Percentiles rank a stretch among this genome's conserved stretches.
Evolutionary conservation across 2,888 invertebrate species (phyloP).

Genomic region (Augiades crinisus): DNA sequence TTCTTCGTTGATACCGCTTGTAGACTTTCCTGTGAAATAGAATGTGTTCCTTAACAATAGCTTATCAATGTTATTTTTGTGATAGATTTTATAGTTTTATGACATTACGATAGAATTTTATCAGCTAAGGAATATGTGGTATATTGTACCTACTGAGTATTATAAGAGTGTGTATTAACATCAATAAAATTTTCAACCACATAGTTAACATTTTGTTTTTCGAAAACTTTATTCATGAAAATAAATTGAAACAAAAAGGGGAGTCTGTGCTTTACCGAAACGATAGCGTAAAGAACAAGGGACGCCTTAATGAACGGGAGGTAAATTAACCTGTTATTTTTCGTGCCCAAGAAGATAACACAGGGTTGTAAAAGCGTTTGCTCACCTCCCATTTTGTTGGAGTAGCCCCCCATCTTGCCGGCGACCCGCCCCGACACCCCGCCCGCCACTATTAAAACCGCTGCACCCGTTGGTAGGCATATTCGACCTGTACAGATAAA

Average conservation of each 20-base stretch:
- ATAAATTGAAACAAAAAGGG: too few relatives aligned
- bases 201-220: too few relatives aligned
- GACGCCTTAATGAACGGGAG: neutral
- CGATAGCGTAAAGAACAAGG: too few relatives aligned
- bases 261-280: too few relatives aligned
- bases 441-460: constrained; percentile 64
- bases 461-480: constrained; percentile 51
- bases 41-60: neutral
- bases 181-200: too few relatives aligned
- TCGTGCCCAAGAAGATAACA: neutral
- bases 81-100: too few relatives aligned
- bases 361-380: neutral
- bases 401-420: constrained; percentile 89
- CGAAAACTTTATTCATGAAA: too few relatives aligned
- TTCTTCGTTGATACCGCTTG: constrained; percentile 92
- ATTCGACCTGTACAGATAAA: constrained; percentile 43
- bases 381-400: constrained; percentile 86
- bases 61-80: too few relatives aligned
- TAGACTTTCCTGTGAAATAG: constrained; percentile 85
- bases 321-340: neutral
- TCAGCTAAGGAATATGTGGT: too few relatives aligned
- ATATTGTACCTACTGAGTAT: too few relatives aligned
- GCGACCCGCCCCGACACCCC: constrained; percentile 87
- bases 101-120: too few relatives aligned
- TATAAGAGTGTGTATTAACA: too few relatives aligned